Evolutionary conservation across 2,888 invertebrate species (phyloP).

Genomic region (Drosophila anomelani): DNA sequence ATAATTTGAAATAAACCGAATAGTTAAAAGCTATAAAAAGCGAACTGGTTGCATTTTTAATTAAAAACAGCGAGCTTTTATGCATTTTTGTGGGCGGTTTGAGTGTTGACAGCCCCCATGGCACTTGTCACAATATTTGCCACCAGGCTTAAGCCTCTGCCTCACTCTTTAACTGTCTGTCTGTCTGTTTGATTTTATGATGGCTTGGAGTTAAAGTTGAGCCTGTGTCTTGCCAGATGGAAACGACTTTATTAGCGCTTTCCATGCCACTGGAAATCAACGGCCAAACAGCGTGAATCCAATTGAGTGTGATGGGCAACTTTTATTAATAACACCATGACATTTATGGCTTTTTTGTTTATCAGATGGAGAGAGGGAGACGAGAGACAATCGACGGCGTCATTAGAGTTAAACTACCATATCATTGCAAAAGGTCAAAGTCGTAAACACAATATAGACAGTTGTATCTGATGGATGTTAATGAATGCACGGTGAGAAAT

Average conservation of each 20-base stretch:
- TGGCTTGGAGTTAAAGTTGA: constrained; percentile 41
- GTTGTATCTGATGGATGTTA: constrained; percentile 23
- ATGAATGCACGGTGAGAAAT: constrained; percentile 38
- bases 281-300: constrained; percentile 39
- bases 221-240: constrained; percentile 48
- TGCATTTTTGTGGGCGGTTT: constrained; percentile 58
- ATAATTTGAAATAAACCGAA: constrained; percentile 47
- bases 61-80: constrained; percentile 47
- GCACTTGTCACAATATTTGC: constrained; percentile 76
- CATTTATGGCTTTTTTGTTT: constrained; percentile 58
- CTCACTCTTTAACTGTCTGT: constrained; percentile 4
- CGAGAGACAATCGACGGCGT: constrained; percentile 35
- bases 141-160: constrained; percentile 35
- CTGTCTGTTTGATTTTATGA: constrained; percentile 48
- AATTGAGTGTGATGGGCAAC: constrained; percentile 62
- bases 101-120: constrained; percentile 70
- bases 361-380: constrained; percentile 24
- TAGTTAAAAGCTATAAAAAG: constrained; percentile 4
- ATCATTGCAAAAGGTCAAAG: constrained; percentile 68
- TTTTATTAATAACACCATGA: constrained; percentile 63
- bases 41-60: constrained; percentile 58
- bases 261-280: constrained; percentile 47
- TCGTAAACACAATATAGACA: constrained; percentile 53
- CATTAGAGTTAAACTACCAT: constrained; percentile 64
- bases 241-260: constrained; percentile 65